Evolutionary conservation across 2,888 invertebrate species (phyloP).

Genomic region (Callinectes sapidus): DNA sequence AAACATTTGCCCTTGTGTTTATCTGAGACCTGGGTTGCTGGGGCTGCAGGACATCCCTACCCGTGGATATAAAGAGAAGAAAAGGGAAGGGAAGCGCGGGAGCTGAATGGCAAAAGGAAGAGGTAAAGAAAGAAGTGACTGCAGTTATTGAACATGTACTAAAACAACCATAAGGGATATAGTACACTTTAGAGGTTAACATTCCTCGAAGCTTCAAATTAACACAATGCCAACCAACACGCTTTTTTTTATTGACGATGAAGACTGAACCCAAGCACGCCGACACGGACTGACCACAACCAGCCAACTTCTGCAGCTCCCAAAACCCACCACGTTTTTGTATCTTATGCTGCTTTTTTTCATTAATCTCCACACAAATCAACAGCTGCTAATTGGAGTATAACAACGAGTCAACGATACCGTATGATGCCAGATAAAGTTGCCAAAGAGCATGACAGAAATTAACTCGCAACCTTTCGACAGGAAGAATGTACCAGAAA

Average conservation of each 20-base stretch:
- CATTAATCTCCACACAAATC: not conserved
- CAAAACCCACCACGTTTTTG: not conserved
- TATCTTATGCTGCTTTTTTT: not conserved
- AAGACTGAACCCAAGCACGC: not conserved
- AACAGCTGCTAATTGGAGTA: not conserved
- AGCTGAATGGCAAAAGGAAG: not conserved
- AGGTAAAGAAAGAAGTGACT: not conserved
- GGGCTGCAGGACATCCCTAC: not conserved
- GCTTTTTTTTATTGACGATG: not conserved
- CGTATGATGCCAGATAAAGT: too few relatives aligned
- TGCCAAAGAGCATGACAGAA: too few relatives aligned
- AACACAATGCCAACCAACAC: not conserved
- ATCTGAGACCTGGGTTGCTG: not conserved
- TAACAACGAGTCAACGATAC: too few relatives aligned
- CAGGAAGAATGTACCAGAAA: too few relatives aligned
- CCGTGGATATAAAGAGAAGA: not conserved
- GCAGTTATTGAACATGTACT: not conserved
- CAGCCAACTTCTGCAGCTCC: not conserved
- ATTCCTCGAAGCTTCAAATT: not conserved
- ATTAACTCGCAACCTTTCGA: too few relatives aligned
- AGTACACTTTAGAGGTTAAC: not conserved
- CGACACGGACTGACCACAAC: not conserved
- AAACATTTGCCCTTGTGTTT: constrained; percentile 42
- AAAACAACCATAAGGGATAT: not conserved
- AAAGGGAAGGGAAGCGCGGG: not conserved